Evolutionary conservation across 1,140 invertebrate genomes (phyloP).

Genomic region (Matsumurasca onukii): DNA sequence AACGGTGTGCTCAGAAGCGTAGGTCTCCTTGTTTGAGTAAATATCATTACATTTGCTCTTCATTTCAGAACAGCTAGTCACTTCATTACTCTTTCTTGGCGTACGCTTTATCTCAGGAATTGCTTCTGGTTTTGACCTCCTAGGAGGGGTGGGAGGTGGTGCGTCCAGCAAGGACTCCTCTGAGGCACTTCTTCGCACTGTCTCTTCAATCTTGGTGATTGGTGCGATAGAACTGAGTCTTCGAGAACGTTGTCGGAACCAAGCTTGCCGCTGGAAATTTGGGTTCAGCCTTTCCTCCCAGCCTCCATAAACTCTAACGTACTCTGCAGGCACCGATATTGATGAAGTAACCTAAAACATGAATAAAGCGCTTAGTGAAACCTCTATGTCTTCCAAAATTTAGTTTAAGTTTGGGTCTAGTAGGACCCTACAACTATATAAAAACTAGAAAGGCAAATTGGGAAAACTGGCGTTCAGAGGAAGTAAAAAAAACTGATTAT

Average conservation of each 20-base stretch:
- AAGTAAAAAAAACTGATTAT: too few relatives aligned
- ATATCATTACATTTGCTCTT: conserved; percentile 22
- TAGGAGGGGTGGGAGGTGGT: conserved; percentile 36
- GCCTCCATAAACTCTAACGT: conserved; percentile 54
- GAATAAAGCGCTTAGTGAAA: too few relatives aligned
- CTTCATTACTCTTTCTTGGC: conserved; percentile 7
- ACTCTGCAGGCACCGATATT: conserved; percentile 46
- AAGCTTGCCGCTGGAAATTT: conserved; percentile 59
- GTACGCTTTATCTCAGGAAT: not conserved
- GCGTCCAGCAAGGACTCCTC: conserved; percentile 49
- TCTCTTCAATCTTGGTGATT: conserved; percentile 28
- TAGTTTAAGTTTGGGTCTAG: too few relatives aligned
- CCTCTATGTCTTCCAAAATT: too few relatives aligned
- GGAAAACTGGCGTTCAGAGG: too few relatives aligned
- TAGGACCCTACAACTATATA: too few relatives aligned
- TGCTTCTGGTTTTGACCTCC: conserved; percentile 38
- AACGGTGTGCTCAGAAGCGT: not conserved
- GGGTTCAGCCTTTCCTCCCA: conserved; percentile 59
- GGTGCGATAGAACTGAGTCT: conserved; percentile 40
- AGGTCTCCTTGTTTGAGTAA: not conserved
- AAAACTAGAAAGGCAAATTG: too few relatives aligned
- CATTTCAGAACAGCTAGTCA: not conserved
- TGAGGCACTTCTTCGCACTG: conserved; percentile 48
- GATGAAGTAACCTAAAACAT: conserved; percentile 42
- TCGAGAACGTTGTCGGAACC: conserved; percentile 53